These are phyloP conservation scores for Oostethus manadensis DNA, from an alignment of 2,113 vertebrate species.

Conservation along the genomic window DNA sequence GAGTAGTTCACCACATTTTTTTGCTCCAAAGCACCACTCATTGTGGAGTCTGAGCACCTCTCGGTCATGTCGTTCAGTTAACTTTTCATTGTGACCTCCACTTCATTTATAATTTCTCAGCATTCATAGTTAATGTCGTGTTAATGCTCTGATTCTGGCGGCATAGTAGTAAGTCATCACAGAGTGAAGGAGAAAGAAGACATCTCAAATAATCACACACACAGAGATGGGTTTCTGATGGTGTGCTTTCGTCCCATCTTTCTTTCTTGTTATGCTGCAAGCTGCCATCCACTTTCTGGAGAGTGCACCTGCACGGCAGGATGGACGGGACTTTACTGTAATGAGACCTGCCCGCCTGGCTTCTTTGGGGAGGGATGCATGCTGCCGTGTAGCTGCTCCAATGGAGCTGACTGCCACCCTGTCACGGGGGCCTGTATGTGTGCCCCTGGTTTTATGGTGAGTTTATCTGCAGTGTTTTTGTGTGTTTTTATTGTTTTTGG, in stretches of 20 bases:
- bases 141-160: constrained; percentile 67
- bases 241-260: constrained; percentile 32
- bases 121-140: constrained; percentile 70
- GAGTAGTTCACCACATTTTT: constrained; percentile 13
- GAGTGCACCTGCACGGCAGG: constrained; percentile 89
- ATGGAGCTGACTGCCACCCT: constrained; percentile 88
- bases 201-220: constrained; percentile 42
- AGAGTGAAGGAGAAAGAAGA: constrained; percentile 60
- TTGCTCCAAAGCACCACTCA: constrained; percentile 42
- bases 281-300: constrained; percentile 94
- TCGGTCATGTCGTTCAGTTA: constrained; percentile 56
- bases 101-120: constrained; percentile 73
- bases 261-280: constrained; percentile 56
- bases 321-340: constrained; percentile 93
- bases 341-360: constrained; percentile 86
- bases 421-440: constrained; percentile 84
- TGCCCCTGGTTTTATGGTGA: constrained; percentile 88
- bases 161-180: constrained; percentile 64
- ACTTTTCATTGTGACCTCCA: constrained; percentile 67
- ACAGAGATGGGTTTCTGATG: constrained; percentile 39
- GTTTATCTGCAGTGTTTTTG: constrained; percentile 11
- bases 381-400: constrained; percentile 83
- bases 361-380: constrained; percentile 84
- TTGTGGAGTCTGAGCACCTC: constrained; percentile 63
- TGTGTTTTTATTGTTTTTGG: background rate